A percentile compares a stretch with the other conserved stretches of the same genome.
These are phyloP conservation scores for Cerastis rubricosa DNA, from an alignment of 2,888 invertebrate species.

Conservation along the genomic window DNA sequence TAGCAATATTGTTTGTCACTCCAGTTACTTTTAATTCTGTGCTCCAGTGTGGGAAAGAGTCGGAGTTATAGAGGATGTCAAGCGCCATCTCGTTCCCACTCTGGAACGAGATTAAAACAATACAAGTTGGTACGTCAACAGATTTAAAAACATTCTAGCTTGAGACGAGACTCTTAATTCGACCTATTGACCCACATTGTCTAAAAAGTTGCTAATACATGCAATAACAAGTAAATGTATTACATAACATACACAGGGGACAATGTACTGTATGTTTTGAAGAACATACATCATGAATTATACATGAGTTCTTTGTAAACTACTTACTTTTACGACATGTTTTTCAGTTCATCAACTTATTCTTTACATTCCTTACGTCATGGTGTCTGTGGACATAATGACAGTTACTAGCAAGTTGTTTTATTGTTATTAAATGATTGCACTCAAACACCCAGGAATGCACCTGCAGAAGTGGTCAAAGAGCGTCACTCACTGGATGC, in stretches of 20 bases:
- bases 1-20: too few relatives aligned
- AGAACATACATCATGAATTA: constrained; percentile 17
- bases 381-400: background rate
- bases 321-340: background rate
- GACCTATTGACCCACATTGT: constrained; percentile 47
- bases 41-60: too few relatives aligned
- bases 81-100: too few relatives aligned
- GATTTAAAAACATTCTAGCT: constrained; percentile 4
- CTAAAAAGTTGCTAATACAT: constrained; percentile 17
- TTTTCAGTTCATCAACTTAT: background rate
- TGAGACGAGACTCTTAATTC: background rate
- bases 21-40: too few relatives aligned
- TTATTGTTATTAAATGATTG: too few relatives aligned
- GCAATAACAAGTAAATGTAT: constrained; percentile 31
- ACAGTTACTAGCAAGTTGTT: too few relatives aligned
- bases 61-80: too few relatives aligned
- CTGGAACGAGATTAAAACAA: too few relatives aligned
- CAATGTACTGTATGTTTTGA: constrained; percentile 31
- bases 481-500: too few relatives aligned
- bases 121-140: background rate
- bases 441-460: too few relatives aligned
- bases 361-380: background rate
- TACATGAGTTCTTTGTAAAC: constrained; percentile 20
- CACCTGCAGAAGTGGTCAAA: too few relatives aligned
- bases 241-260: constrained; percentile 24